A percentile compares a stretch with the other conserved stretches of the same genome.
Conservation (phyloP, 2,888 invertebrate species). For the Callyntrura sp. region DNA sequence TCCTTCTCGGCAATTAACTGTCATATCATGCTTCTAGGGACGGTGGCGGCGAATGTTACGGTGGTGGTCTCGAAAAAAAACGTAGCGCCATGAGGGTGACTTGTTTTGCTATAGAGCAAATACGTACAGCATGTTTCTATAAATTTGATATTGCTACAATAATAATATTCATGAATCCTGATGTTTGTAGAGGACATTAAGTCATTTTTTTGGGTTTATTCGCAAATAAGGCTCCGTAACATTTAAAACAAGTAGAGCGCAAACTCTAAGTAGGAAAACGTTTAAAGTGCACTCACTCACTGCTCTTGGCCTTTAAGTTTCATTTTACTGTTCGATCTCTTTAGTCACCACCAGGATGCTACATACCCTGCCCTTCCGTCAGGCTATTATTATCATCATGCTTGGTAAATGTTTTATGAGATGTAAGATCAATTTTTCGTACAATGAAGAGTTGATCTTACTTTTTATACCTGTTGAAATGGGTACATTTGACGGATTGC, state of each 20-base stretch:
- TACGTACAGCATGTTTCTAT: neutral
- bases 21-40: neutral
- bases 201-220: slow-evolving; percentile 20
- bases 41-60: slow-evolving; percentile 7
- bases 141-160: neutral
- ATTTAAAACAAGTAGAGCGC: slow-evolving; percentile 62
- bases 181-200: neutral
- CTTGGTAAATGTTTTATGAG: too few species aligned
- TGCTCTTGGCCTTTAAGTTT: neutral
- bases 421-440: too few species aligned
- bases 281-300: neutral
- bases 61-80: slow-evolving; percentile 48
- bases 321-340: slow-evolving; percentile 21
- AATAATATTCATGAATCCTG: neutral
- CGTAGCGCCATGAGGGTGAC: neutral
- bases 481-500: too few species aligned
- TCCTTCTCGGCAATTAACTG: slow-evolving; percentile 21
- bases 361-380: too few species aligned
- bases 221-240: slow-evolving; percentile 51
- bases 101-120: neutral
- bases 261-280: neutral
- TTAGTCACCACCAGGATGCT: neutral
- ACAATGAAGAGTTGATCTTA: too few species aligned
- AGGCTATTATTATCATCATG: too few species aligned
- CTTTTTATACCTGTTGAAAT: too few species aligned